These are phyloP conservation scores for Scalopus aquaticus DNA, from an alignment of 2,113 vertebrate species.

Conservation along the genomic window DNA sequence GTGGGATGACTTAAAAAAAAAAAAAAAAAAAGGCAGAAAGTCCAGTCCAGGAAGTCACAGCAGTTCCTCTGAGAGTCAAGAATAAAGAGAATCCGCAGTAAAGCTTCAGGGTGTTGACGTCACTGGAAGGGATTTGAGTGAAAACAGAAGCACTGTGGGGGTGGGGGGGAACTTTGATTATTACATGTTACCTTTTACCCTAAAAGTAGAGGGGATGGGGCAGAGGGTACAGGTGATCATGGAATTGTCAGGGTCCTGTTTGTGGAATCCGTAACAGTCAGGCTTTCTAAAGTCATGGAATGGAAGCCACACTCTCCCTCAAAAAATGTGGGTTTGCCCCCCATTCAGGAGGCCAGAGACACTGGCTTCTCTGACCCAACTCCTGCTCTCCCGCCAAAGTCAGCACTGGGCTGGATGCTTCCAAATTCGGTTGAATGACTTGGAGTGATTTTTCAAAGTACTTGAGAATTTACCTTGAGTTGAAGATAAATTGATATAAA, in stretches of 20 bases:
- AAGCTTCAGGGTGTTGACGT: not conserved
- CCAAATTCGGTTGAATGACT: slow-evolving; percentile 5
- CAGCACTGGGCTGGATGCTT: not conserved
- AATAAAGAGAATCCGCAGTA: not conserved
- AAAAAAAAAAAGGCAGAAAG: not conserved
- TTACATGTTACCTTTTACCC: too few species aligned
- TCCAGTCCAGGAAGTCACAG: not conserved
- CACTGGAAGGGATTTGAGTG: not conserved
- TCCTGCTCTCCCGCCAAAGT: not conserved
- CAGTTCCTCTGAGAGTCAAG: not conserved
- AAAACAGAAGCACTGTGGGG: not conserved
- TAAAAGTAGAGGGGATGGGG: too few species aligned
- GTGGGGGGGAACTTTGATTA: not conserved
- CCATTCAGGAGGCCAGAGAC: not conserved
- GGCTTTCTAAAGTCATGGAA: not conserved
- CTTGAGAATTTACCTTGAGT: slow-evolving; percentile 52
- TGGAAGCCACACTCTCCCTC: not conserved
- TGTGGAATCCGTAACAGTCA: not conserved
- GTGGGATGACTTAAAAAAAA: not conserved
- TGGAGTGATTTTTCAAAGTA: slow-evolving; percentile 30
- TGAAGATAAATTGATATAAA: slow-evolving; percentile 48
- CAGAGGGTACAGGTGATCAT: too few species aligned
- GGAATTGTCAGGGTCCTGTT: not conserved
- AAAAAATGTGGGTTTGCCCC: not conserved
- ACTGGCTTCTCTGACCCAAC: not conserved